Percentiles rank a stretch among this genome's conserved stretches.
phyloP scores from a whole-genome alignment of 2,797 vertebrate species.

The Myiotriccus ornatus region DNA sequence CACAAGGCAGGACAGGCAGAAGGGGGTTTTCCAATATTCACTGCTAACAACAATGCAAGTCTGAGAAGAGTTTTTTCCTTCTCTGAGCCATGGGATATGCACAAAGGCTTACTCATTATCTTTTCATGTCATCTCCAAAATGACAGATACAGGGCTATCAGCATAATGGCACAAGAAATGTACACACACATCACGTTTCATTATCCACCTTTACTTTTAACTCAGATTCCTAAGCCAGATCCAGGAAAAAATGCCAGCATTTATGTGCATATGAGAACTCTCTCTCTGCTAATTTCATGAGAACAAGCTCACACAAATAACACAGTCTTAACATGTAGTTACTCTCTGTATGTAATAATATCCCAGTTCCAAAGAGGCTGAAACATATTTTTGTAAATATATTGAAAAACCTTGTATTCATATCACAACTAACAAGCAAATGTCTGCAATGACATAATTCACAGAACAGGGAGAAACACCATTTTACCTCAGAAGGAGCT shows the following conservation, averaged over 20 bases:
- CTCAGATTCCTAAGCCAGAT: neutral
- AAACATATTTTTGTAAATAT: slow-evolving; percentile 6
- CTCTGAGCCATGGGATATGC: neutral
- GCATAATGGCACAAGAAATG: neutral
- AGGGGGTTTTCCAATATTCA: neutral
- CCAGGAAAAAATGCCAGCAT: slow-evolving; percentile 15
- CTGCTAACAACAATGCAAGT: neutral
- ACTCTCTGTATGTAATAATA: neutral
- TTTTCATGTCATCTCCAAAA: slow-evolving; percentile 36
- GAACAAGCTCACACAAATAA: slow-evolving; percentile 17
- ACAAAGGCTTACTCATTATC: slow-evolving; percentile 18
- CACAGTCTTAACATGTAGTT: neutral
- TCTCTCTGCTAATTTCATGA: slow-evolving; percentile 10
- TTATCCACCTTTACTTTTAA: slow-evolving; percentile 32
- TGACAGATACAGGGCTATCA: neutral
- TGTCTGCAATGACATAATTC: neutral
- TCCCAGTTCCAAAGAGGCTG: neutral
- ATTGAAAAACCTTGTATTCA: neutral
- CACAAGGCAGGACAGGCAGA: slow-evolving; percentile 26
- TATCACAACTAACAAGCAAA: neutral
- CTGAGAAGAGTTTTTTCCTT: slow-evolving; percentile 6
- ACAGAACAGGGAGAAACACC: neutral
- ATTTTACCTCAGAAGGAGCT: neutral
- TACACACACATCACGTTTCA: neutral
- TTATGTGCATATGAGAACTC: neutral